phyloP scores from a whole-genome alignment of 2,888 invertebrate species.

The Branchipolynoe longqiensis region DNA sequence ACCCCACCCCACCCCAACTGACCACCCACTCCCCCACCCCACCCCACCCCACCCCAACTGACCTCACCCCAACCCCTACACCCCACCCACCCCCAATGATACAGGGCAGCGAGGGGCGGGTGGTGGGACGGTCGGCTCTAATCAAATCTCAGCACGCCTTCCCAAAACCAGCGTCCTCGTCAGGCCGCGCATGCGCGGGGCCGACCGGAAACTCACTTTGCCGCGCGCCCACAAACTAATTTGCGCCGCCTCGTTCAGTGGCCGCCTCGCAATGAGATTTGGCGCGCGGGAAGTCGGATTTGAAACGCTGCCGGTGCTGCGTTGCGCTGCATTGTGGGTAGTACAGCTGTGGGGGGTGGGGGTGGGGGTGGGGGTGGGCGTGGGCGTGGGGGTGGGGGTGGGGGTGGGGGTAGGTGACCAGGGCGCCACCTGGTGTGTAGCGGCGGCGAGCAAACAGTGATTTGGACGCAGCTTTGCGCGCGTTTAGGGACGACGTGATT shows the following conservation, averaged over 20 bases:
- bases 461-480: neutral
- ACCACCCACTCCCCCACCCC: too few relatives aligned
- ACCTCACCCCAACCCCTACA: too few relatives aligned
- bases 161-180: conserved; percentile 32
- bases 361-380: too few relatives aligned
- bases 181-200: conserved; percentile 12
- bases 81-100: too few relatives aligned
- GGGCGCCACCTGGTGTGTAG: neutral
- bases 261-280: conserved; percentile 19
- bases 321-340: too few relatives aligned
- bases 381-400: too few relatives aligned
- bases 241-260: conserved; percentile 39
- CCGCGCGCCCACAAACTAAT: conserved; percentile 8
- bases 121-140: neutral
- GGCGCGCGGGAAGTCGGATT: conserved; percentile 7
- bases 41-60: too few relatives aligned
- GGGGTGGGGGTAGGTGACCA: too few relatives aligned
- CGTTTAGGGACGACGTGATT: neutral
- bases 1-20: too few relatives aligned
- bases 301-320: neutral
- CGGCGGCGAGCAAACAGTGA: neutral
- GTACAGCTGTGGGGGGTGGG: too few relatives aligned
- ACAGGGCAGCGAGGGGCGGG: neutral
- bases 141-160: conserved; percentile 8
- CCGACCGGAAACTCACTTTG: conserved; percentile 39